These are phyloP conservation scores for Oscheius sp. DNA, from an alignment of 1,140 invertebrate species.

Conservation along the genomic window DNA sequence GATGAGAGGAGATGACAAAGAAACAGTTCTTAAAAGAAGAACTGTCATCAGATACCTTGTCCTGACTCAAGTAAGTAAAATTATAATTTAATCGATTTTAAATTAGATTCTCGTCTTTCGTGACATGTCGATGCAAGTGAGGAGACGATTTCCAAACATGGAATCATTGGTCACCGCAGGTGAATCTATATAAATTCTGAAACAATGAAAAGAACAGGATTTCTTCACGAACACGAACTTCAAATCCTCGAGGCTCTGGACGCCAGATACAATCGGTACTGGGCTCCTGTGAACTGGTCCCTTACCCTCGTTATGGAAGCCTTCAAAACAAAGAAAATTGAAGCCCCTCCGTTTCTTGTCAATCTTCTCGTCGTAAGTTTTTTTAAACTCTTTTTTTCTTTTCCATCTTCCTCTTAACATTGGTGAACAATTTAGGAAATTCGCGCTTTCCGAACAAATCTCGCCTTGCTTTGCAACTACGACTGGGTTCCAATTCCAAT, in stretches of 20 bases:
- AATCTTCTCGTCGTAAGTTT: conserved; percentile 37
- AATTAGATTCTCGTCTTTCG: conserved; percentile 36
- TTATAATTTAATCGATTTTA: background rate
- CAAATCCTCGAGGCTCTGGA: conserved; percentile 44
- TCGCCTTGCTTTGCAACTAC: conserved; percentile 50
- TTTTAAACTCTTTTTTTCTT: background rate
- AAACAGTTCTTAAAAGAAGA: conserved; percentile 18
- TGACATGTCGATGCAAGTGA: conserved; percentile 56
- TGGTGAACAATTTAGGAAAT: conserved; percentile 47
- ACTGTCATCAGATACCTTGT: conserved; percentile 32
- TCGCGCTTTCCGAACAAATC: conserved; percentile 44
- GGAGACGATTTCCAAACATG: conserved; percentile 55
- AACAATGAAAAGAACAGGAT: conserved; percentile 42
- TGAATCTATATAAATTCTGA: conserved; percentile 8
- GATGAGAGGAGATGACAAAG: conserved; percentile 6
- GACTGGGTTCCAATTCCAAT: conserved; percentile 58
- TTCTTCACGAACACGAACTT: conserved; percentile 46
- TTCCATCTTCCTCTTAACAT: background rate
- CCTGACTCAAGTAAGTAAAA: conserved; percentile 21
- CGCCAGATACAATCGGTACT: conserved; percentile 46
- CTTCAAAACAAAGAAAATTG: conserved; percentile 47
- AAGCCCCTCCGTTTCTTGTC: conserved; percentile 47
- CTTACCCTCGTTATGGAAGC: conserved; percentile 46
- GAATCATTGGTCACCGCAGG: conserved; percentile 56
- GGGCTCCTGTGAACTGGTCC: conserved; percentile 57